These are phyloP conservation scores for Prosapia bicincta DNA, from an alignment of 2,888 invertebrate species.

Conservation along the genomic window DNA sequence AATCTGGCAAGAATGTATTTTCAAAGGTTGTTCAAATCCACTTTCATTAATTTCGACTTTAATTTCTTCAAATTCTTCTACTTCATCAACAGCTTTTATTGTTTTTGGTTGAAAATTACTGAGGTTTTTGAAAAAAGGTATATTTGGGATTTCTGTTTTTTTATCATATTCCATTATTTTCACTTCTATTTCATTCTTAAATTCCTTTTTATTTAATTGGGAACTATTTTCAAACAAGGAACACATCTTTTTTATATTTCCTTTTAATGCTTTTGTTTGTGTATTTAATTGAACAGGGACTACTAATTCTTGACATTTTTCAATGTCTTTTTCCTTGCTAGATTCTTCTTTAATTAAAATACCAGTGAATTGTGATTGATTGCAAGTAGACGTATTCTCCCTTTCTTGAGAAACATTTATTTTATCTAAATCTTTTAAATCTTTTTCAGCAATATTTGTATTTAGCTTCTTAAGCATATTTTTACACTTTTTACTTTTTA, in stretches of 20 bases:
- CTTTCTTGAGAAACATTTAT: background rate
- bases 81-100: too few relatives aligned
- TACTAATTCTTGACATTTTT: background rate
- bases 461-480: too few relatives aligned
- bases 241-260: background rate
- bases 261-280: background rate
- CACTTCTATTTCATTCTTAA: background rate
- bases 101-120: background rate
- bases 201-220: background rate
- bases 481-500: background rate
- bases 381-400: too few relatives aligned
- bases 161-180: background rate
- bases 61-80: background rate
- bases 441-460: too few relatives aligned
- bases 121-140: background rate
- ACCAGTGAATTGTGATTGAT: background rate
- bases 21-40: background rate
- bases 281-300: background rate
- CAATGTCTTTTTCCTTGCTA: background rate
- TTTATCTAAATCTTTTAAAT: background rate
- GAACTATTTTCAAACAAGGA: background rate
- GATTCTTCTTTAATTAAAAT: background rate
- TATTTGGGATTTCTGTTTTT: background rate
- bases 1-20: background rate
- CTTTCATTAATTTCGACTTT: background rate